A percentile compares a stretch with the other conserved stretches of the same genome.
These are phyloP conservation scores for Mayetiola destructor DNA, from an alignment of 2,888 invertebrate species.

Conservation along the genomic window DNA sequence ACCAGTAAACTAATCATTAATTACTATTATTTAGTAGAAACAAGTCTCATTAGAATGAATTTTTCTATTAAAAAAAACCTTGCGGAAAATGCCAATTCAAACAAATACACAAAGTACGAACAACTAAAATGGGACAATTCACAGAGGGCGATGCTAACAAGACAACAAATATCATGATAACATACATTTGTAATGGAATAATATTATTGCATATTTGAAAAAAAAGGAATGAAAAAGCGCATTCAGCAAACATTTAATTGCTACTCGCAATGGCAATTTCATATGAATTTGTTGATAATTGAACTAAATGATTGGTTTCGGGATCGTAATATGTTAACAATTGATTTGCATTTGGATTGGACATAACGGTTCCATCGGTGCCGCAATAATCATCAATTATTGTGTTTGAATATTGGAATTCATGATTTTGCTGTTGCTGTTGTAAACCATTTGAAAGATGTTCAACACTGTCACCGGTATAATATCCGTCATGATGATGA, in stretches of 20 bases:
- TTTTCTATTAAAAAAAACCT: too few relatives aligned
- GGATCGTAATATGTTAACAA: conserved; percentile 3
- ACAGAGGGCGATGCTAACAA: too few relatives aligned
- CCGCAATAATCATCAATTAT: background rate
- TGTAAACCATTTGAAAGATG: background rate
- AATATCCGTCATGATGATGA: background rate
- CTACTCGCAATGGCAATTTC: conserved; percentile 5
- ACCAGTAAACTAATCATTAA: too few relatives aligned
- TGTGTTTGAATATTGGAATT: background rate
- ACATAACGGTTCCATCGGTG: background rate
- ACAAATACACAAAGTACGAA: too few relatives aligned
- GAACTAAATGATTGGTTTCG: conserved; percentile 10
- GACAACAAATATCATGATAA: too few relatives aligned
- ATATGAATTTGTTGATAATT: conserved; percentile 6
- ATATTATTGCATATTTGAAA: too few relatives aligned
- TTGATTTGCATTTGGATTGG: background rate
- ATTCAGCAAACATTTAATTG: background rate
- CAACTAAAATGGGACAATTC: too few relatives aligned
- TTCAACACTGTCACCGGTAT: background rate
- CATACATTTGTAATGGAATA: too few relatives aligned
- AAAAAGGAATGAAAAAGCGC: background rate
- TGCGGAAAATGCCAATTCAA: too few relatives aligned
- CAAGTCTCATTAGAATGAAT: too few relatives aligned
- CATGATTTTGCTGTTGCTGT: background rate
- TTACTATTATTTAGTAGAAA: too few relatives aligned